Base-by-base conservation (phyloP, 2,113 vertebrate species). In the Cheirogaleus medius region DNA sequence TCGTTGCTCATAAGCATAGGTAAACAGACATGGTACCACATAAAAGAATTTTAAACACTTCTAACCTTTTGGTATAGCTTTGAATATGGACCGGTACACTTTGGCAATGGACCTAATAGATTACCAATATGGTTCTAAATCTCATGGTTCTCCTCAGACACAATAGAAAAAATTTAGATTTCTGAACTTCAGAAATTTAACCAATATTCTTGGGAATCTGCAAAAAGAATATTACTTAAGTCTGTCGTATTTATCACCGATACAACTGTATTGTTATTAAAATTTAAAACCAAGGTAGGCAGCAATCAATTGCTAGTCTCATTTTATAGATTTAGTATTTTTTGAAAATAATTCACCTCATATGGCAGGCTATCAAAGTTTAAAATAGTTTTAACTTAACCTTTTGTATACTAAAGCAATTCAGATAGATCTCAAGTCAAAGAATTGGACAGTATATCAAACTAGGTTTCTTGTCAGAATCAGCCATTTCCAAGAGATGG, bases 21-120 rank as follows among this genome's bases (percentile, higher is more conserved):
- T 96, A 97, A 96, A 98, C 96, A 98, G 76, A 97, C 95, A 97
- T 27, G 71, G 95, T 90, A 96, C 91, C 95, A 98, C 97, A 96
- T 58, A 54, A 82, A 91, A 96, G 84, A 94, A 78, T 90, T 92
- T 91, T 78, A 81, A 87, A 96, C 92, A 95, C 29, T 1, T 84
- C 93, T 90, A 47, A 95, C 52, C 91, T 93, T 96, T 94, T 34
- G 90, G 80, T 92, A 93, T 94, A 71, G 94, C 29, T 93, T 60
- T 91, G 85, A 96, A 32, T 71, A 95, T 39, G 97, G 95, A 95
- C 68, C n/a, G 20, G 64, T 88, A 91, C 76, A 92, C 81, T 96
- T 81, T 92, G 92, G 94, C 73, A 80, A 39, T 76, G 86, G 87
- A 96, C 64, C 76, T 83, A 29, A 54, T 6, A 34, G 78, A 63